Evolutionary conservation across 2,888 invertebrate species (phyloP).

Genomic region (Nipponacmea schrenckii): DNA sequence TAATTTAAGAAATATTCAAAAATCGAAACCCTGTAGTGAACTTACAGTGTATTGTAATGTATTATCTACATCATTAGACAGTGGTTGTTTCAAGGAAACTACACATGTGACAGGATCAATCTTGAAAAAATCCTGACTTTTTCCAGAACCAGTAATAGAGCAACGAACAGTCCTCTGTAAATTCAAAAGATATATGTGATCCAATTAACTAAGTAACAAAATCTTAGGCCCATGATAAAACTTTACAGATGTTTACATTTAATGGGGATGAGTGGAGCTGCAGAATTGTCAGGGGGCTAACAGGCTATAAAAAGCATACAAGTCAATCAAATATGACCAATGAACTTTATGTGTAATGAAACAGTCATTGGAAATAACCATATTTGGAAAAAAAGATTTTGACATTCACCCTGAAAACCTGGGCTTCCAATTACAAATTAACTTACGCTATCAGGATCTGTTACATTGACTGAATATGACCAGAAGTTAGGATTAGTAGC

Average conservation of each 20-base stretch:
- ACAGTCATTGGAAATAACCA: constrained; percentile 11
- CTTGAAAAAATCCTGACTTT: constrained; percentile 49
- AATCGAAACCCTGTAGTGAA: too few relatives aligned
- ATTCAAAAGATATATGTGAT: constrained; percentile 8
- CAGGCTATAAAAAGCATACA: too few relatives aligned
- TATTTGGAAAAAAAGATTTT: neutral
- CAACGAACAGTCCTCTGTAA: constrained; percentile 41
- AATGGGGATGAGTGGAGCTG: neutral
- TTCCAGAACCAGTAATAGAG: constrained; percentile 41
- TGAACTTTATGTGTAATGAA: too few relatives aligned
- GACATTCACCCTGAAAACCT: neutral
- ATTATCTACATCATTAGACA: constrained; percentile 42
- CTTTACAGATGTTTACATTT: too few relatives aligned
- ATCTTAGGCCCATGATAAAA: too few relatives aligned
- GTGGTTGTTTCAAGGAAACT: constrained; percentile 43
- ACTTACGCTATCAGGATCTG: constrained; percentile 60
- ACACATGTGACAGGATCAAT: constrained; percentile 50
- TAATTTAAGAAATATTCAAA: too few relatives aligned
- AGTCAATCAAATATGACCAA: too few relatives aligned
- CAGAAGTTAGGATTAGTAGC: constrained; percentile 38
- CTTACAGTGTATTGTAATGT: constrained; percentile 47
- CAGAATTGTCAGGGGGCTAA: neutral
- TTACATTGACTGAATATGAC: constrained; percentile 50
- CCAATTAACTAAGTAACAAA: neutral
- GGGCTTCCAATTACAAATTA: neutral